Evolutionary conservation across 92 coral and sea anemone genomes (phyloP).

Genomic region (Chrysogorgia sp.): DNA sequence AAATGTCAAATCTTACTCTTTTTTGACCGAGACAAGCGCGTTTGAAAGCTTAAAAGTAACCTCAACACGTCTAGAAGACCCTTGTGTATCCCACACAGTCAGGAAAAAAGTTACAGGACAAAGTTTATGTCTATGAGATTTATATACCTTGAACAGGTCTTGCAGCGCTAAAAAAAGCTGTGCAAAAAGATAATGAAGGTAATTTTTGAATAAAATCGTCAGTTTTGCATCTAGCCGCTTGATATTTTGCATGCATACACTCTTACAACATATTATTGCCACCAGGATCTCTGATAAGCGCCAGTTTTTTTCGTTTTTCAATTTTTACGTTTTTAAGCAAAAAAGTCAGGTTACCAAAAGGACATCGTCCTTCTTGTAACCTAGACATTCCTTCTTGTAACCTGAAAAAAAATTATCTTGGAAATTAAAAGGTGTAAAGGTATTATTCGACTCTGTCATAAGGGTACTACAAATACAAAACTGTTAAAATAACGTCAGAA

Average conservation of each 20-base stretch:
- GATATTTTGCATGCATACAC: conserved; percentile 21
- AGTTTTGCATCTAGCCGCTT: conserved; percentile 6
- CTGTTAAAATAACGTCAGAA: conserved; percentile 18
- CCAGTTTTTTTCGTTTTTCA: too few relatives aligned
- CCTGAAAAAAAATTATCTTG: conserved; percentile 23
- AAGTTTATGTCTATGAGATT: conserved; percentile 18
- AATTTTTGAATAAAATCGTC: conserved; percentile 22
- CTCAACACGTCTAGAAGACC: too few relatives aligned
- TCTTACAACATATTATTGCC: conserved; percentile 16
- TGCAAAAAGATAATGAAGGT: conserved; percentile 15
- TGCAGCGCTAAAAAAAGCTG: neutral
- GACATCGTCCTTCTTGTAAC: conserved; percentile 9
- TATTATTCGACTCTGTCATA: conserved; percentile 2
- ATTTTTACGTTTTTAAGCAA: conserved; percentile 19
- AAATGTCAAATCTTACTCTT: too few relatives aligned
- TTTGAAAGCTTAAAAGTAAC: conserved; percentile 21
- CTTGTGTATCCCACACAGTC: too few relatives aligned
- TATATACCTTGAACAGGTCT: too few relatives aligned
- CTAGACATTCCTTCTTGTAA: conserved; percentile 5
- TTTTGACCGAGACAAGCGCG: conserved; percentile 29
- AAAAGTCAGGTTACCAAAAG: conserved; percentile 18
- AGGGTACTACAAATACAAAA: conserved; percentile 15
- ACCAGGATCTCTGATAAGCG: conserved; percentile 19
- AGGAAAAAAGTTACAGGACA: conserved; percentile 15
- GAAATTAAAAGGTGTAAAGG: conserved; percentile 24